Conservation (phyloP, 2,113 vertebrate species). For the Eleginops maclovinus region DNA sequence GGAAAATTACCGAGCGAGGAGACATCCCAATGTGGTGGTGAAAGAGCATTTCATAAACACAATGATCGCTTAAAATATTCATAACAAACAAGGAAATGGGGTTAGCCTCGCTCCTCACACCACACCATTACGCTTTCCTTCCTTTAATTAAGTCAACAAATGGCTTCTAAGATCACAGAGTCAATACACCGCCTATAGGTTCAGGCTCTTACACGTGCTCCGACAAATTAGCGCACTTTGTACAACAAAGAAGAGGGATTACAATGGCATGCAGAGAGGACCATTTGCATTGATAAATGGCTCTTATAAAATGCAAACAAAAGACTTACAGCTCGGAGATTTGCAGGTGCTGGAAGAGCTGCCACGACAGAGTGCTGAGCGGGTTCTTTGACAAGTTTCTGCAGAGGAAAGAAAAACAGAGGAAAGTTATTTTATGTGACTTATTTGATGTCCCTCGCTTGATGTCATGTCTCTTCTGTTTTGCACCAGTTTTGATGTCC, state of each 20-base stretch:
- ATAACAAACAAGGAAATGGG: constrained; percentile 80
- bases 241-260: constrained; percentile 69
- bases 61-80: constrained; percentile 79
- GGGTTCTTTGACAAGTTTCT: constrained; percentile 98
- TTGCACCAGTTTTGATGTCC: constrained; percentile 13
- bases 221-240: constrained; percentile 68
- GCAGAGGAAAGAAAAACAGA: constrained; percentile 62
- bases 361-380: constrained; percentile 95
- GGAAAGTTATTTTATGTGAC: constrained; percentile 29
- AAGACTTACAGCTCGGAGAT: constrained; percentile 96
- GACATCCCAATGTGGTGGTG: constrained; percentile 53
- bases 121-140: constrained; percentile 69
- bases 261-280: constrained; percentile 43
- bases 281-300: constrained; percentile 70
- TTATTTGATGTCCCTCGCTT: constrained; percentile 8
- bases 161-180: constrained; percentile 62
- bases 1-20: constrained; percentile 69
- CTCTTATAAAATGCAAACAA: constrained; percentile 68
- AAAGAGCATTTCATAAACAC: constrained; percentile 75
- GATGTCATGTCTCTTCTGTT: constrained; percentile 17
- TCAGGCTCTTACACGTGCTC: constrained; percentile 47
- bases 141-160: constrained; percentile 80
- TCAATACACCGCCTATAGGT: constrained; percentile 50
- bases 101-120: constrained; percentile 64
- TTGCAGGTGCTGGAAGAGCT: constrained; percentile 96